These are phyloP conservation scores for Panagrolaimus sp. DNA, from an alignment of 1,140 invertebrate genomes.

Conservation along the genomic window DNA sequence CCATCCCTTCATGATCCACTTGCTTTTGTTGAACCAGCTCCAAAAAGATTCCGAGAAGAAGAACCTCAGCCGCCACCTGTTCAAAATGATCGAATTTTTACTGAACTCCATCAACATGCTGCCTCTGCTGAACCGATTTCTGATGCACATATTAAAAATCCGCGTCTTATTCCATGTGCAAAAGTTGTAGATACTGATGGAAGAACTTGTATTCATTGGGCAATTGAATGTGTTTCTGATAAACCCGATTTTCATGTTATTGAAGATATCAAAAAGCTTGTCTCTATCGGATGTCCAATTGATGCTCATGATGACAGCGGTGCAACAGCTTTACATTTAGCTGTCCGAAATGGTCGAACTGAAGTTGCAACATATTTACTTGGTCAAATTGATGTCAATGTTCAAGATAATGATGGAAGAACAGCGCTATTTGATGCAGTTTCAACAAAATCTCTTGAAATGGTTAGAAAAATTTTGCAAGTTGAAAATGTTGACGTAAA, in stretches of 20 bases:
- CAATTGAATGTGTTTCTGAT: background rate
- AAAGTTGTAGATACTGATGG: background rate
- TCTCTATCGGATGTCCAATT: background rate
- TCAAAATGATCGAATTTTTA: background rate
- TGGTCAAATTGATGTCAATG: background rate
- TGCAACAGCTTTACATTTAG: background rate
- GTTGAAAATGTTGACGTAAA: background rate
- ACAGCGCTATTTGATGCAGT: background rate
- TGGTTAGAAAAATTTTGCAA: background rate
- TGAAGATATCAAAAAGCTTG: slow-evolving; percentile 4
- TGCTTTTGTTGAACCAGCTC: too few species aligned
- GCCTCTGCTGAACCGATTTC: background rate
- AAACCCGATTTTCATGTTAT: background rate
- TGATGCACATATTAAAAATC: background rate
- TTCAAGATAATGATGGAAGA: background rate
- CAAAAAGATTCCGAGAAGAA: too few species aligned
- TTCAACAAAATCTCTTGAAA: background rate
- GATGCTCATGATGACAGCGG: background rate
- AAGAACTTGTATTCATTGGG: background rate
- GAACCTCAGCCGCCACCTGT: too few species aligned
- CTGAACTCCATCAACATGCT: background rate
- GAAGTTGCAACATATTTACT: background rate
- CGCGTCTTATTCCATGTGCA: background rate
- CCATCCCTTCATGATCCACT: too few species aligned
- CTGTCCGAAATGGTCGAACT: background rate